Conservation (phyloP, 2,888 invertebrate species). For the Hypsopygia costalis region DNA sequence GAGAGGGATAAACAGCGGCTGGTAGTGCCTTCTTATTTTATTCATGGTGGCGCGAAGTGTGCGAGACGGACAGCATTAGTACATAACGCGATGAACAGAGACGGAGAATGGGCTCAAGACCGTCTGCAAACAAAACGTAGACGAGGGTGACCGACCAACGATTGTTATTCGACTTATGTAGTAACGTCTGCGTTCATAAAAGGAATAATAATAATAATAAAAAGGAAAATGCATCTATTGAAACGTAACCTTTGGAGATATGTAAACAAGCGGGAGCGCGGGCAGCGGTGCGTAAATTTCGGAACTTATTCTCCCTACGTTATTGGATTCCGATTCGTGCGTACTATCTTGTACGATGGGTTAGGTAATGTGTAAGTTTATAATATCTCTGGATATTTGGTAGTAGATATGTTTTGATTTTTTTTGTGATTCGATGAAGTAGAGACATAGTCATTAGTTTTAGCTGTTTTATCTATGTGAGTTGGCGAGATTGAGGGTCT, state of each 20-base stretch:
- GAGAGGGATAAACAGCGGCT: slow-evolving; percentile 53
- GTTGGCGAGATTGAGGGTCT: too few species aligned
- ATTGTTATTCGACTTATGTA: slow-evolving; percentile 65
- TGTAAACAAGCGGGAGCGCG: slow-evolving; percentile 30
- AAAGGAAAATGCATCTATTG: slow-evolving; percentile 53
- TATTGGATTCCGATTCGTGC: slow-evolving; percentile 2
- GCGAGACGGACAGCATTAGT: slow-evolving; percentile 38
- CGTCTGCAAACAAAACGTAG: slow-evolving; percentile 56
- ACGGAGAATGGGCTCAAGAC: slow-evolving; percentile 40
- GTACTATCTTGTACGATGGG: background rate
- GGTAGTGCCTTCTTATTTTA: slow-evolving; percentile 60
- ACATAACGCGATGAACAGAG: slow-evolving; percentile 37
- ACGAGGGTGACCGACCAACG: slow-evolving; percentile 54
- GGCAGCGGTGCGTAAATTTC: background rate
- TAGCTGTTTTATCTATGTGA: too few species aligned
- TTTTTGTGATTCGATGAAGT: too few species aligned
- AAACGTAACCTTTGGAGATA: slow-evolving; percentile 39
- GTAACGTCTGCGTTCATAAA: slow-evolving; percentile 46
- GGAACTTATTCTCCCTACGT: background rate
- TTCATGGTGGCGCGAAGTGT: slow-evolving; percentile 55
- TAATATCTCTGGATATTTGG: too few species aligned
- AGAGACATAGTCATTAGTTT: too few species aligned
- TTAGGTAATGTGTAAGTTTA: background rate
- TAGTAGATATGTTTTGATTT: too few species aligned
- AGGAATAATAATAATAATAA: slow-evolving; percentile 52